Evolutionary conservation across 2,888 invertebrate genomes (phyloP), one percentile per base, ranked within the genome.

Genomic region (Galerucella nymphaeae): DNA sequence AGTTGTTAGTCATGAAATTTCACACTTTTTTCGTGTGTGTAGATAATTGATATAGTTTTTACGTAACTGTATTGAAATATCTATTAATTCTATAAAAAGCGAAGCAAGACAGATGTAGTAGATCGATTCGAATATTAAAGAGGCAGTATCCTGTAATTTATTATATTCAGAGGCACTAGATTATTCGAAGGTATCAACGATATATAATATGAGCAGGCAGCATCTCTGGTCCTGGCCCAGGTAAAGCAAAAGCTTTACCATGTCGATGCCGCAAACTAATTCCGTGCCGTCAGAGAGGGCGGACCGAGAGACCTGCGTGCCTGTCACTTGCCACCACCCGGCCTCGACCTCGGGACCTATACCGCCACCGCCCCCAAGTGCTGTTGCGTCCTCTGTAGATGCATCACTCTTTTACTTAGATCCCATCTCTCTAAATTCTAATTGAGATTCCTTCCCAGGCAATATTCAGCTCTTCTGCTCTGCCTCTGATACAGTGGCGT

Each of bases 311-410:
- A 84, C 85, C 84, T 84, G 85, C 85, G 84, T 85, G 85, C 85
- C 85, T 86, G 86, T 86, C 85, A 86, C 86, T 86, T 85, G 86
- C 86, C 86, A 86, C 86, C 84, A 85, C 85, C 84, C 83, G 85
- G 82, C 85, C 85, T 85, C 85, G 84, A 85, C 85, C 85, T 84
- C 83, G 79, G 83, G 84, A 84, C 83, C 84, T 84, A 84, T 79
- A 83, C 83, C 84, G 84, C 84, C 57, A 70, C 70, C 70, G 70
- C 85, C 84, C 84, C 83, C 82, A 83, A 78, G 79, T 80, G 80
- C 80, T 77, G 80, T 79, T 79, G 76, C 81, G 81, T 83, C 83
- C 81, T 82, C 82, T 77, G 79, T 83, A 81, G 80, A 83, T 83
- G 83, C 84, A 83, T 83, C 83, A 84, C 80, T 81, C 84, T 84